Percentiles rank a stretch among this genome's conserved stretches.
Evolutionary conservation across 2,113 vertebrate species (phyloP).

Genomic region (Capra hircus): DNA sequence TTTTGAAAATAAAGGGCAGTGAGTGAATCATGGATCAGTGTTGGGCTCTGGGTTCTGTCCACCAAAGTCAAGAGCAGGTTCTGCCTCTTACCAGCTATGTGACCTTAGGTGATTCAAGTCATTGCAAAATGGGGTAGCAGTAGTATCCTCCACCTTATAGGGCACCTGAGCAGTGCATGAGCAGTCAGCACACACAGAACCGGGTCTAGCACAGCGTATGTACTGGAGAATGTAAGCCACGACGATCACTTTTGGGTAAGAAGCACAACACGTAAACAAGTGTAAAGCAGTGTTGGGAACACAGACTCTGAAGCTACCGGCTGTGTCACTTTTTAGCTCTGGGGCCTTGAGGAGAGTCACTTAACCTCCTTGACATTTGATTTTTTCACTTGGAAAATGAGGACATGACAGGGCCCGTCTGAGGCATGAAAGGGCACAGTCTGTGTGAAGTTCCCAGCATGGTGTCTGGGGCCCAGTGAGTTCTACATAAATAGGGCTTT

Average conservation of each 20-base stretch:
- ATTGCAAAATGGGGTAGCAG: background rate
- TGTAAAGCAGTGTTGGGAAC: background rate
- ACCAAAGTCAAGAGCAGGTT: background rate
- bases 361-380: background rate
- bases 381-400: slow-evolving; percentile 10
- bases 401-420: background rate
- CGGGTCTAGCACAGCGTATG: background rate
- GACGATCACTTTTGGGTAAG: background rate
- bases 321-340: background rate
- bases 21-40: background rate
- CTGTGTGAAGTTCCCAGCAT: background rate
- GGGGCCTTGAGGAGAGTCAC: background rate
- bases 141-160: background rate
- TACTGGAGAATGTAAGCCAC: background rate
- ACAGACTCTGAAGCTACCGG: background rate
- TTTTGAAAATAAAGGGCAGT: background rate
- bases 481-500: background rate
- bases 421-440: background rate
- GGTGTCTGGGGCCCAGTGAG: background rate
- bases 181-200: background rate
- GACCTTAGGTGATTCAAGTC: background rate
- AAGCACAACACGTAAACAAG: background rate
- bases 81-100: background rate
- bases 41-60: background rate
- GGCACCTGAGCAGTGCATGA: background rate